phyloP scores from a whole-genome alignment of 2,113 vertebrate species.

The Chloropsis hardwickii region DNA sequence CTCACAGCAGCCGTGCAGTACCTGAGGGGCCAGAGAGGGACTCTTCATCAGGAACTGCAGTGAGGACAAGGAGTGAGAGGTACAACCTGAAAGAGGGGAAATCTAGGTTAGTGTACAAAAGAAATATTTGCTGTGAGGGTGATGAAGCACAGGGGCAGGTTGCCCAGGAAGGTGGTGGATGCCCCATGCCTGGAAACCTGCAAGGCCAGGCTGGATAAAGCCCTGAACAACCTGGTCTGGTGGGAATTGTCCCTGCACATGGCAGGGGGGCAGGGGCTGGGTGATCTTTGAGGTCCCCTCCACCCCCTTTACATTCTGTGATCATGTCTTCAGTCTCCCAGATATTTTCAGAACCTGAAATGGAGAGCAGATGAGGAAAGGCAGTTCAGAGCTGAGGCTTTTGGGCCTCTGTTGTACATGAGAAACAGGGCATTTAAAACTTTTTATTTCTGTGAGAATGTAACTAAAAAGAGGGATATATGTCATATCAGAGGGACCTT shows the following conservation, averaged over 20 bases:
- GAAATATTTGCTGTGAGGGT: neutral
- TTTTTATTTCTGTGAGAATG: neutral
- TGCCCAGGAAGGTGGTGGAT: neutral
- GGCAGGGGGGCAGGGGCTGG: accelerated
- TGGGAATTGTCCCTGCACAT: neutral
- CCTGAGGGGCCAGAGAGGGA: neutral
- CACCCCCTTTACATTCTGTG: neutral
- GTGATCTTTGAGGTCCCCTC: neutral
- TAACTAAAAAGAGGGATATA: neutral
- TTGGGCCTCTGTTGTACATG: neutral
- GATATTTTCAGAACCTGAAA: neutral
- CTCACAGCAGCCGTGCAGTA: neutral
- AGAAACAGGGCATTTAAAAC: neutral
- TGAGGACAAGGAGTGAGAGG: neutral
- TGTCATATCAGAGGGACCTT: neutral
- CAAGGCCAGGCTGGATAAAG: neutral
- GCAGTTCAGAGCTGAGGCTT: neutral
- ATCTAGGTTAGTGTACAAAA: accelerated
- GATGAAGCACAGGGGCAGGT: neutral
- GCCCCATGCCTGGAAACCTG: accelerated
- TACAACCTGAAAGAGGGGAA: neutral
- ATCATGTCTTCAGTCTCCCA: neutral
- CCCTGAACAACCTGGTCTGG: neutral
- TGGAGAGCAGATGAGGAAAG: neutral
- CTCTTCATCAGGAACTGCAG: no score